Evolutionary conservation across 2,113 vertebrate genomes (phyloP), one percentile per base, ranked within the genome.

Genomic region (Neodontobutis hainanensis): DNA sequence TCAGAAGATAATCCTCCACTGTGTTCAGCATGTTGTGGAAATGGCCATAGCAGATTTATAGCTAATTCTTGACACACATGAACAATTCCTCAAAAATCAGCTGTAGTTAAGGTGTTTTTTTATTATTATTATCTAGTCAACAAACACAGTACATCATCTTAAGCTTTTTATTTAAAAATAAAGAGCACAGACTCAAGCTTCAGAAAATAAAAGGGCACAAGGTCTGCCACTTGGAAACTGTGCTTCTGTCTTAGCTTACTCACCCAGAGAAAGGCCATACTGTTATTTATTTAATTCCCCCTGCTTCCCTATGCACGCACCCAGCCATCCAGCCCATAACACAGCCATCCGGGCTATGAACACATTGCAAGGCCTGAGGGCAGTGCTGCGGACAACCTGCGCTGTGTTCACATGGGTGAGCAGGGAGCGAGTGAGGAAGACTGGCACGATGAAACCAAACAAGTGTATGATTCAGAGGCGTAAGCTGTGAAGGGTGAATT

Each of bases 341-440:
- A 70, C 75, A 73, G 68, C 78, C 85, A 85, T 82, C 84, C 85
- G 64, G 88, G 80, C 83, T 87, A 61, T 89, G 88, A 92, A 92
- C 92, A 93, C 92, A 93, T 93, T 91, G 92, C 72, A 69, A 81
- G 80, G 92, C 92, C 92, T 73, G 89, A 86, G 91, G 92, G 91
- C 89, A 91, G 85, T 56, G 65, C 82, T 76, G 86, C 87, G 92
- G 90, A 90, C 92, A 93, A 91, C 90, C 91, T 92, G 92, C 74
- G 75, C 88, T 77, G 83, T 89, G 82, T 88, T 87, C 91, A 91
- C 90, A 92, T 92, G 90, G 89, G 86, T 91, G 92, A 91, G 85
- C 92, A 91, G 87, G 81, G 89, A 82, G 88, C 65, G 87, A 82
- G 88, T 46, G 85, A 82, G 76, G 85, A 84, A 87, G 85, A 87